These are phyloP conservation scores for Centrocercus urophasianus DNA, from an alignment of 2,113 vertebrate genomes.

Conservation along the genomic window DNA sequence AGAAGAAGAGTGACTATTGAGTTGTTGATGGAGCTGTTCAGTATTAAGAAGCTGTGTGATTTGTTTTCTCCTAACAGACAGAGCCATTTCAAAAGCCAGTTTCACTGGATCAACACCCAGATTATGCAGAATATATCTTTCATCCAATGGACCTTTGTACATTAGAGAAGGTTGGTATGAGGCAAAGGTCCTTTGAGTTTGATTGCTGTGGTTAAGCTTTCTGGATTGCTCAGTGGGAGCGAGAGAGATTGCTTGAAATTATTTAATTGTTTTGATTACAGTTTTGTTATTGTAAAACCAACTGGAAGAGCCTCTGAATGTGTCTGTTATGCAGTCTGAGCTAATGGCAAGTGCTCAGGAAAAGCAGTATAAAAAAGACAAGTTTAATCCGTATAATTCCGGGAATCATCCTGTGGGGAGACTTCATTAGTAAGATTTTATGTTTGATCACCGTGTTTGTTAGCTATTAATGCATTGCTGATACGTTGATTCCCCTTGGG, in stretches of 20 bases:
- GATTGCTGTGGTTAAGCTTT: neutral
- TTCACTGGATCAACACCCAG: slow-evolving; percentile 95
- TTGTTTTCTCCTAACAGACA: slow-evolving; percentile 79
- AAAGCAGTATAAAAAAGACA: neutral
- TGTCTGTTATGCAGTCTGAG: neutral
- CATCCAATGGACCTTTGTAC: slow-evolving; percentile 97
- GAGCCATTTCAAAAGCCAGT: slow-evolving; percentile 98
- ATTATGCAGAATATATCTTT: slow-evolving; percentile 99
- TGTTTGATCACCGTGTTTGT: neutral
- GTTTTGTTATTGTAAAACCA: neutral
- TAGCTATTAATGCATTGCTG: neutral
- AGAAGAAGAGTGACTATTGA: neutral
- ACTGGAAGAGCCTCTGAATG: neutral
- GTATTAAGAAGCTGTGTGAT: neutral
- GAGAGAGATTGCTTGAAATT: neutral
- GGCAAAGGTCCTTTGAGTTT: neutral
- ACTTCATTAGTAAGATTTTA: neutral
- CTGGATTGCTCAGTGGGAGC: neutral
- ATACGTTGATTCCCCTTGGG: neutral
- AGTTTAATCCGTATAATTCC: neutral
- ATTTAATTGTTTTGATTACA: neutral
- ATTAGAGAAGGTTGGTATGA: slow-evolving; percentile 92
- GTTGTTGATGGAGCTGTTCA: neutral
- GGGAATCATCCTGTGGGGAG: neutral
- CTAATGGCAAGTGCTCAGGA: neutral